These are phyloP conservation scores for Mastigias papua DNA, from an alignment of 30 jellyfish, hydroid and myxozoan genomes.

Conservation along the genomic window DNA sequence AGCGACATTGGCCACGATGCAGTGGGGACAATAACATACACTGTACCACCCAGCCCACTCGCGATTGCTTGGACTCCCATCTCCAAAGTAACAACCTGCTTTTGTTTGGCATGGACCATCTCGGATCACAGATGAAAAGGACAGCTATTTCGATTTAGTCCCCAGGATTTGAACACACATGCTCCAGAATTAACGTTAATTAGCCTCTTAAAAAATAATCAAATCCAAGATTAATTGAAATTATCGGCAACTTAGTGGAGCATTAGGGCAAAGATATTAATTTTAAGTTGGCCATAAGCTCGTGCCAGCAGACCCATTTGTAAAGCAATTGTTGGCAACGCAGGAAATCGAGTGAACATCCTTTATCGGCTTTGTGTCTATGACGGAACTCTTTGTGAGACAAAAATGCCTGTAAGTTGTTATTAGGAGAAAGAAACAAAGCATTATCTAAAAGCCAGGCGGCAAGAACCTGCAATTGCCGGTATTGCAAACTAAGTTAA, in stretches of 20 bases:
- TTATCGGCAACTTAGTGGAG: neutral
- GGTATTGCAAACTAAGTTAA: no score
- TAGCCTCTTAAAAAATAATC: neutral
- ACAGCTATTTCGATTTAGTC: neutral
- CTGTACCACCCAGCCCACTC: neutral
- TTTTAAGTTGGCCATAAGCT: neutral
- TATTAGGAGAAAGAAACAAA: no score
- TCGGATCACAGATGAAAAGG: neutral
- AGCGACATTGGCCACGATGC: conserved; percentile 5
- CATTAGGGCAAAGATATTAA: neutral
- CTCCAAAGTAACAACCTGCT: conserved; percentile 13
- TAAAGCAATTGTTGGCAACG: neutral
- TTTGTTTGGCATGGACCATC: conserved; percentile 20
- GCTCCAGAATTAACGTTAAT: conserved; percentile 5
- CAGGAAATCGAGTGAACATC: no score
- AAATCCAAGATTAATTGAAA: neutral
- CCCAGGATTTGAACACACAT: neutral
- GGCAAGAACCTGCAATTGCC: no score
- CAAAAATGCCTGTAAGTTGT: no score
- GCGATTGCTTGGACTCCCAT: neutral
- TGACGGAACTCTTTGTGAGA: no score
- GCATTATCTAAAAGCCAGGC: no score
- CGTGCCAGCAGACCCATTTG: neutral
- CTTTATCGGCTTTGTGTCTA: no score
- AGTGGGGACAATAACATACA: conserved; percentile 1